Evolutionary conservation across 2,888 invertebrate species (phyloP).

Genomic region (Tetranychus truncatus): DNA sequence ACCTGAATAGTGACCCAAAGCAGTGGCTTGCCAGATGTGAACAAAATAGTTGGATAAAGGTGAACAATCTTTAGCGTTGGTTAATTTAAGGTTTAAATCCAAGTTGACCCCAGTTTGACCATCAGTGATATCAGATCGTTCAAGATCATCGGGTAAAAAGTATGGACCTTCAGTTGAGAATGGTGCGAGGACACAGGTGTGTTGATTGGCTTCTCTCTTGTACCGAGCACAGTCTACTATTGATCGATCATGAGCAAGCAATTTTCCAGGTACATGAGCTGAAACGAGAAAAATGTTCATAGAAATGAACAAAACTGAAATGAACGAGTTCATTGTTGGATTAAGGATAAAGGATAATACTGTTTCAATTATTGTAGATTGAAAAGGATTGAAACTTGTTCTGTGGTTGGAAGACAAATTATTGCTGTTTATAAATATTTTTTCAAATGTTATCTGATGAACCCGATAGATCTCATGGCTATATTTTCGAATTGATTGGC

Average conservation of each 20-base stretch:
- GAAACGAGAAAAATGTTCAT: no score
- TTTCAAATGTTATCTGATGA: no score
- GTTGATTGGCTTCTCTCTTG: neutral
- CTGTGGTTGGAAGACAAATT: no score
- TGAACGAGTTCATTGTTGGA: no score
- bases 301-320: no score
- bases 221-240: neutral
- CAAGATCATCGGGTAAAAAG: neutral
- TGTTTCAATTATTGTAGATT: no score
- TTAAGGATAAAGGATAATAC: no score
- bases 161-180: neutral
- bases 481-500: no score
- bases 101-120: neutral
- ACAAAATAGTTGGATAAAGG: neutral
- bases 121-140: neutral
- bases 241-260: neutral
- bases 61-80: neutral
- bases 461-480: no score
- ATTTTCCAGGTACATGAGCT: neutral
- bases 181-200: neutral
- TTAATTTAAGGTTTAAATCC: neutral
- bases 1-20: constrained; percentile 2
- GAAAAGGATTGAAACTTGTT: no score
- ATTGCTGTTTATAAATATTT: no score
- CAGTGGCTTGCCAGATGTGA: neutral